Evolutionary conservation across 2,113 vertebrate species (phyloP).

Genomic region (Eublepharis macularius): DNA sequence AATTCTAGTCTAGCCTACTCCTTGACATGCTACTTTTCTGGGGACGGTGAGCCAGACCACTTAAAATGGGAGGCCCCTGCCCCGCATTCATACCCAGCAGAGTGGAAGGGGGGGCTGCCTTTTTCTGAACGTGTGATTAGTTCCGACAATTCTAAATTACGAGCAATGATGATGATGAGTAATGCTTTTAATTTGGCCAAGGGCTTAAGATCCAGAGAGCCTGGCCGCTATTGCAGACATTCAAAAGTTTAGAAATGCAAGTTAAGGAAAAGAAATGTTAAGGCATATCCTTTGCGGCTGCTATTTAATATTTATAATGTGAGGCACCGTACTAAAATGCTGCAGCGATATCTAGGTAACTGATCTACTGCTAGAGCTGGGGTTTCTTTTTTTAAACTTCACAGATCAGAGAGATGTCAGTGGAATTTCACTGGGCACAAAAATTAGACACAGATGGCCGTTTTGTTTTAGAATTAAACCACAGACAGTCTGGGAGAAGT

Average conservation of each 20-base stretch:
- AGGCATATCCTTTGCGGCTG: not conserved
- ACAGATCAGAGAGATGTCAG: not conserved
- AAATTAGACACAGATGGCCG: not conserved
- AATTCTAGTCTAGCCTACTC: not conserved
- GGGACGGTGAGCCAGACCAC: too few relatives aligned
- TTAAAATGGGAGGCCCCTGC: not conserved
- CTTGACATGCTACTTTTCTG: not conserved
- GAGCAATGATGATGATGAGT: too few relatives aligned
- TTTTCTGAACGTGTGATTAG: too few relatives aligned
- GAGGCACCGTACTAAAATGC: not conserved
- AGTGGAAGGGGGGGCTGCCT: not conserved
- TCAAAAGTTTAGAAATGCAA: not conserved
- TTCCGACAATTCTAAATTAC: too few relatives aligned
- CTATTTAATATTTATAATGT: not conserved
- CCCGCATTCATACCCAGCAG: not conserved
- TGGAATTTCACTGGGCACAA: not conserved
- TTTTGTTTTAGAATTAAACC: slow-evolving; percentile 14
- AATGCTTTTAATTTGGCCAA: not conserved
- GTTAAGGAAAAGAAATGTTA: not conserved
- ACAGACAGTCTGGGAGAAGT: not conserved
- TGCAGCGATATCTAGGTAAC: not conserved
- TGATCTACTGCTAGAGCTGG: not conserved
- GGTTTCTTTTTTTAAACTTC: not conserved
- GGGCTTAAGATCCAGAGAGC: not conserved
- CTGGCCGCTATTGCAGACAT: not conserved